These are phyloP conservation scores for Cryptocephalus moraei DNA, from an alignment of 2,888 invertebrate species.

Conservation along the genomic window DNA sequence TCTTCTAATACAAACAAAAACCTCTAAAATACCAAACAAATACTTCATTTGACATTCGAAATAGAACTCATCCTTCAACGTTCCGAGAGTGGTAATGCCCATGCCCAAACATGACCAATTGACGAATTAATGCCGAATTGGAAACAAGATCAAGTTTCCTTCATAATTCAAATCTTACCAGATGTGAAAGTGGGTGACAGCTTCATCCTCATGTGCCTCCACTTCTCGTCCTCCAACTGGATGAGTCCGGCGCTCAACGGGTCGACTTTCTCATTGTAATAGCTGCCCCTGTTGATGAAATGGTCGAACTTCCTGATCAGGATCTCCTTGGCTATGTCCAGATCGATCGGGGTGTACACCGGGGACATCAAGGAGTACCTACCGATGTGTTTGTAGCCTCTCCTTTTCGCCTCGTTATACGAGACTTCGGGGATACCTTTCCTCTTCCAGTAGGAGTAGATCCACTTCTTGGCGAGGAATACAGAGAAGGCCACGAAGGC, in stretches of 20 bases:
- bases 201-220: constrained; percentile 40
- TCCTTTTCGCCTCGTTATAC: background rate
- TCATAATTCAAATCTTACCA: constrained; percentile 25
- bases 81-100: too few relatives aligned
- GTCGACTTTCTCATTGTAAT: background rate
- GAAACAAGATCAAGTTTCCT: too few relatives aligned
- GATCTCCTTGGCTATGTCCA: background rate
- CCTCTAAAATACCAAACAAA: too few relatives aligned
- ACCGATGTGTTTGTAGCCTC: background rate
- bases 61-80: too few relatives aligned
- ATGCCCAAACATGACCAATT: too few relatives aligned
- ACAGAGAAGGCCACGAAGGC: too few relatives aligned
- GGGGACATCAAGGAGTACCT: background rate
- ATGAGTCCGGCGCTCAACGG: background rate
- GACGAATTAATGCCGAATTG: too few relatives aligned
- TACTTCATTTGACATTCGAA: too few relatives aligned
- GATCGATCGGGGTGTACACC: background rate
- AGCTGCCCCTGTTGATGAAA: background rate
- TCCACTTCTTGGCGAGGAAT: constrained; percentile 3
- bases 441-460: constrained; percentile 23
- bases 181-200: constrained; percentile 55
- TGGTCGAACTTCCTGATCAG: background rate
- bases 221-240: constrained; percentile 1
- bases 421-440: constrained; percentile 12
- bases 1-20: too few relatives aligned